Evolutionary conservation across 2,797 vertebrate genomes (phyloP).

Genomic region (Sternarchorhynchus goeldii): DNA sequence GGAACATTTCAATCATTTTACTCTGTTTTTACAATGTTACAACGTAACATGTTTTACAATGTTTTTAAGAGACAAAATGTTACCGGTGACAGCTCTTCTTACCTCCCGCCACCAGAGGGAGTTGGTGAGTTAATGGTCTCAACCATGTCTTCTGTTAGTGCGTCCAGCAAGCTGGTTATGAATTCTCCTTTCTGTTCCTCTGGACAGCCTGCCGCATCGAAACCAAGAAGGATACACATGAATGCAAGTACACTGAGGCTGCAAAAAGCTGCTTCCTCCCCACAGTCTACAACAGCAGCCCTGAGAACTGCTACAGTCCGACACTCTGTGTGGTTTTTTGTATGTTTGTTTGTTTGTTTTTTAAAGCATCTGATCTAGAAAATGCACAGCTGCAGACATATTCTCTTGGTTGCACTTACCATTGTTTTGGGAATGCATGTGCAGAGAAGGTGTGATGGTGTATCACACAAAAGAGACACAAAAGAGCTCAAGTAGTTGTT

Average conservation of each 20-base stretch:
- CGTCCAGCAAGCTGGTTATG: constrained; percentile 95
- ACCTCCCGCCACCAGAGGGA: constrained; percentile 96
- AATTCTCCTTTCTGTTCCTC: constrained; percentile 97
- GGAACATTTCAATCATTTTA: neutral
- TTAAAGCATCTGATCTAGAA: neutral
- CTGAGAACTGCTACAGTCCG: neutral
- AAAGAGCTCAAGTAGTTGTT: constrained; percentile 58
- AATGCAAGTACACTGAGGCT: constrained; percentile 39
- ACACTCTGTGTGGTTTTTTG: neutral
- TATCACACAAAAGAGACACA: constrained; percentile 43
- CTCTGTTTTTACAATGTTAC: neutral
- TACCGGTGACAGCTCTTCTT: constrained; percentile 63
- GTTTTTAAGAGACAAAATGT: neutral
- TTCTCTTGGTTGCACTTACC: neutral
- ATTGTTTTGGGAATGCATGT: neutral
- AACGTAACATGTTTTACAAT: too few species aligned
- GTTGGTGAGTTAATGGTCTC: constrained; percentile 96
- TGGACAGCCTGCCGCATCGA: constrained; percentile 86
- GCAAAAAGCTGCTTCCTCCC: neutral
- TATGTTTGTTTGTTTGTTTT: neutral
- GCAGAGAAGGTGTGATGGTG: too few species aligned
- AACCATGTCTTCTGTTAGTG: constrained; percentile 98
- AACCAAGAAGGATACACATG: constrained; percentile 60
- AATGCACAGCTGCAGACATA: neutral
- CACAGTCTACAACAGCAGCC: neutral